phyloP scores from a whole-genome alignment of 2,888 invertebrate species.

The Trissolcus japonicus region DNA sequence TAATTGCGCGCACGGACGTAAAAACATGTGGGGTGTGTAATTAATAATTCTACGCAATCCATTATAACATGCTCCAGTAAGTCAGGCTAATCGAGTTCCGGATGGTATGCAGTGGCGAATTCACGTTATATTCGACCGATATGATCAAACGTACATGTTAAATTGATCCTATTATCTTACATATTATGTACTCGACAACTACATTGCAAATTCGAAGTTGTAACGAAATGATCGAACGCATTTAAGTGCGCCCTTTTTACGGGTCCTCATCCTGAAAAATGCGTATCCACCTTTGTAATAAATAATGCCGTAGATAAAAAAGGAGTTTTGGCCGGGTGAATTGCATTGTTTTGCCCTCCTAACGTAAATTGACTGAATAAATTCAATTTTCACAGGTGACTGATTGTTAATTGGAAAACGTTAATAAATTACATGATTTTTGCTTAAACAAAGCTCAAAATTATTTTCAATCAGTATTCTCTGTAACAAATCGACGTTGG shows the following conservation, averaged over 20 bases:
- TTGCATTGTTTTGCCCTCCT: neutral
- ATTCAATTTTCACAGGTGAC: neutral
- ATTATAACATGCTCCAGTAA: constrained; percentile 56
- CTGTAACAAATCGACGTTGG: constrained; percentile 32
- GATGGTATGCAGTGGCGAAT: constrained; percentile 55
- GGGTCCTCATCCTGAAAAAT: neutral
- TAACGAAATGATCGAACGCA: constrained; percentile 28
- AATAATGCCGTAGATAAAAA: neutral
- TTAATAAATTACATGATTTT: constrained; percentile 8
- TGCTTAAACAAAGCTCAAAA: constrained; percentile 9
- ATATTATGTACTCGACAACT: constrained; percentile 56
- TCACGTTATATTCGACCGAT: constrained; percentile 59
- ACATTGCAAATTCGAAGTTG: constrained; percentile 49
- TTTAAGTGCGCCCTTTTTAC: neutral
- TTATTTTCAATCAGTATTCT: constrained; percentile 19
- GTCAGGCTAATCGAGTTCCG: constrained; percentile 58
- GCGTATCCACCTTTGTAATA: neutral
- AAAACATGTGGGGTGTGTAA: constrained; percentile 55
- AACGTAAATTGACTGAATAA: neutral
- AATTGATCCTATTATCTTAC: constrained; percentile 60
- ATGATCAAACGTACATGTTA: constrained; percentile 58
- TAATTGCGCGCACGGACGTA: constrained; percentile 47
- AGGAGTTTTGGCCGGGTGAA: too few relatives aligned
- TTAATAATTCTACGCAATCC: constrained; percentile 57
- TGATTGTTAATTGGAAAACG: neutral